These are phyloP conservation scores for Silurus meridionalis DNA, from an alignment of 2,113 vertebrate genomes.

Conservation along the genomic window DNA sequence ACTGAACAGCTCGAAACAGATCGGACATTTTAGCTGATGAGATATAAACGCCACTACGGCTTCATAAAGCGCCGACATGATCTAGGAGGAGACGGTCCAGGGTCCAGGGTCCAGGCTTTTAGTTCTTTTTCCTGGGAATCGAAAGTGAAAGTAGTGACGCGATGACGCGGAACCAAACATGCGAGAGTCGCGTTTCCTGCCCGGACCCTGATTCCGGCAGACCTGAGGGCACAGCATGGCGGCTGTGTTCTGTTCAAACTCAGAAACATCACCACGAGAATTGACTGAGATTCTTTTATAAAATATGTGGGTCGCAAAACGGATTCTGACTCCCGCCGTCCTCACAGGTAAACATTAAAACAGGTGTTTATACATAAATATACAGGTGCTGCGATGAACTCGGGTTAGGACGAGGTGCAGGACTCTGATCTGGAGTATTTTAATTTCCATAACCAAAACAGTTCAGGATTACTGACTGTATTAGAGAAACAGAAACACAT, in stretches of 20 bases:
- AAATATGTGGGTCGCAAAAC: constrained; percentile 66
- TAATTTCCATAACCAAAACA: no score
- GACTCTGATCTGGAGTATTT: no score
- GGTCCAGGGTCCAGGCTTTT: no score
- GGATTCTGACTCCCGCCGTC: constrained; percentile 57
- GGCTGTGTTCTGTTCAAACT: neutral
- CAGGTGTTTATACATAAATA: no score
- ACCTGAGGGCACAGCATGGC: constrained; percentile 3
- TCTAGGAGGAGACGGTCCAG: no score
- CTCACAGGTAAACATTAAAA: constrained; percentile 58
- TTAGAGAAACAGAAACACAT: no score
- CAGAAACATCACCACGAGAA: no score
- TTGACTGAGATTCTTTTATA: neutral
- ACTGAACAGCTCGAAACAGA: constrained; percentile 49
- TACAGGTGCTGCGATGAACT: no score
- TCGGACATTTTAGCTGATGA: constrained; percentile 49
- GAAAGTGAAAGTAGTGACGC: constrained; percentile 45
- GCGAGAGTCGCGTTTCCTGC: neutral
- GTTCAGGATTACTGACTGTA: no score
- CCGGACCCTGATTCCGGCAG: constrained; percentile 2
- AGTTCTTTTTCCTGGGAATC: neutral
- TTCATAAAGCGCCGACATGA: neutral
- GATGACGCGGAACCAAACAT: constrained; percentile 12
- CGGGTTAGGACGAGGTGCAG: no score
- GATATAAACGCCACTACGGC: constrained; percentile 21